Evolutionary conservation across 2,888 invertebrate species (phyloP), one percentile per base, ranked within the genome.

Genomic region (Tiliacea citrago): DNA sequence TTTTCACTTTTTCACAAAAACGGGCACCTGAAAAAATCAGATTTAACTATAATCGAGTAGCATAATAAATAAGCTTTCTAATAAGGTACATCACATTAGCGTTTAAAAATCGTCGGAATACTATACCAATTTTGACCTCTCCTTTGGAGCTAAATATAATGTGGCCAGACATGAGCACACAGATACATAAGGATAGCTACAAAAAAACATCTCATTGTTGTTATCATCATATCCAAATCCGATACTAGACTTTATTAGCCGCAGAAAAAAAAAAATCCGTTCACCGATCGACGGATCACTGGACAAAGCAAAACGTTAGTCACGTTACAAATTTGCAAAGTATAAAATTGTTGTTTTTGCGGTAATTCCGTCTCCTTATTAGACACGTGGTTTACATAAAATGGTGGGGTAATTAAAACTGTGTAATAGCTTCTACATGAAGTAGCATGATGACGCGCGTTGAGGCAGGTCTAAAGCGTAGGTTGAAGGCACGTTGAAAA

Each of bases 391-490:
- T 16, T 74, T 66, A 55, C 47, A 63, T 57, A 67, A 75, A 69
- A 45, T 53, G 45, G 39, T 60, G 49, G 12, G 13, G 73, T 55
- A 7, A 68, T 67, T 60, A 69, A 66, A 68, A 51, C 13, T 3
- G 29, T 57, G 45, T 53, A n/a, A n/a, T n/a, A 9, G 51, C 35
- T 57, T 65, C 24, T 66, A 65, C 47, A n/a, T 47, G 9, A 16
- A 58, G 62, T 9, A 12, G 24, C n/a, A 35, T 61, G 69, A 68
- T 71, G 73, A 70, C 85, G 87, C 86, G 86, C 75, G 81, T 90
- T 90, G 88, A 57, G 88, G 81, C 73, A 90, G 90, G 91, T 90
- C 88, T 49, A 3, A 39, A 63, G 58, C 18, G 55, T 55, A 24
- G 35, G 24, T 29, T 7, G 12, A 10, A 1, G 29, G 81, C 86